phyloP scores from a whole-genome alignment of 2,888 invertebrate genomes.

The Catocala fraxini region DNA sequence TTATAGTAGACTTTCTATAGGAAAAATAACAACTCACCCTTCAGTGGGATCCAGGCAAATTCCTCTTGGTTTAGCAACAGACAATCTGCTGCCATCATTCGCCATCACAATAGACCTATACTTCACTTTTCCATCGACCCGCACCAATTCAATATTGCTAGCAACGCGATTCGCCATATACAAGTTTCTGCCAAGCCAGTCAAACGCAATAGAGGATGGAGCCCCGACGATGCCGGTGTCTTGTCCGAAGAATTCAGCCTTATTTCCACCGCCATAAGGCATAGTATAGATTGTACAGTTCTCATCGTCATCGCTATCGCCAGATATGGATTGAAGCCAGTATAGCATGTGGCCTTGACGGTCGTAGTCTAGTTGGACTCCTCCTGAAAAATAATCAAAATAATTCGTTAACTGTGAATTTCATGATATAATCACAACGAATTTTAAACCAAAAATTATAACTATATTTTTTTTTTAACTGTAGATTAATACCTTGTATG shows the following conservation, averaged over 20 bases:
- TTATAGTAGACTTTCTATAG: too few species aligned
- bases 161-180: slow-evolving; percentile 96
- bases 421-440: too few species aligned
- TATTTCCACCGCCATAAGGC: slow-evolving; percentile 94
- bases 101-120: slow-evolving; percentile 95
- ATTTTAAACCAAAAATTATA: too few species aligned
- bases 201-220: slow-evolving; percentile 96
- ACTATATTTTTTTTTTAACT: too few species aligned
- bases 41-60: slow-evolving; percentile 97
- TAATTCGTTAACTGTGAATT: too few species aligned
- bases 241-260: slow-evolving; percentile 91
- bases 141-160: slow-evolving; percentile 96
- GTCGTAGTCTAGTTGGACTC: slow-evolving; percentile 97
- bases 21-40: slow-evolving; percentile 87
- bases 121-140: slow-evolving; percentile 94
- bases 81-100: slow-evolving; percentile 95
- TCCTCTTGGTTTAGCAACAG: slow-evolving; percentile 95
- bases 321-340: slow-evolving; percentile 92
- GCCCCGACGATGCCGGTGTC: slow-evolving; percentile 96
- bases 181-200: slow-evolving; percentile 98
- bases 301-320: slow-evolving; percentile 91
- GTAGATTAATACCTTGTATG: too few species aligned
- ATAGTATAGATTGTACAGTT: slow-evolving; percentile 95
- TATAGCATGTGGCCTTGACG: slow-evolving; percentile 94
- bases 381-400: slow-evolving; percentile 86